These are phyloP conservation scores for Platyrinchus mystaceus DNA, from an alignment of 2,797 vertebrate genomes.

Conservation along the genomic window DNA sequence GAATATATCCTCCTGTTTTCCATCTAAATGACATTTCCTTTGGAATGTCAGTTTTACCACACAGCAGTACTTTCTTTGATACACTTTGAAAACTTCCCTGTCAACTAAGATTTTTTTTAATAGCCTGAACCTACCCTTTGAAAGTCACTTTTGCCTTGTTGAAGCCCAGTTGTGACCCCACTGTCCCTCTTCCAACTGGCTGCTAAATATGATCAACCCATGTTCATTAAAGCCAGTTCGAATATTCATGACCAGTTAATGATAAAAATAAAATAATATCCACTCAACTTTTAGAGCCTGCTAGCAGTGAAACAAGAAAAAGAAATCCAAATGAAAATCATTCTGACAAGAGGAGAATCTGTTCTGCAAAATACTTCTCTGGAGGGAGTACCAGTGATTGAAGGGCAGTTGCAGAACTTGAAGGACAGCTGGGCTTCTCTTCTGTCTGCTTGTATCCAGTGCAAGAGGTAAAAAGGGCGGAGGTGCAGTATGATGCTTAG, in stretches of 20 bases:
- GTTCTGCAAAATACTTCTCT: constrained; percentile 93
- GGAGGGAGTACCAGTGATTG: constrained; percentile 87
- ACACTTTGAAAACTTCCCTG: not conserved
- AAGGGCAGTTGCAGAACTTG: constrained; percentile 89
- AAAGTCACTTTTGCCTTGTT: not conserved
- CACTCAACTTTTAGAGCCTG: constrained; percentile 77
- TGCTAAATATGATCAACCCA: not conserved
- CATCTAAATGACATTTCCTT: not conserved
- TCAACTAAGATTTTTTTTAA: not conserved
- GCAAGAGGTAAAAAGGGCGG: constrained; percentile 86
- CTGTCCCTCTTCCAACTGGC: not conserved
- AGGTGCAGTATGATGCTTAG: not conserved
- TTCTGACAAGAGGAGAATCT: constrained; percentile 90
- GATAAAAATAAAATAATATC: not conserved
- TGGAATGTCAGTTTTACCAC: not conserved
- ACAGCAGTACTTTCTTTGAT: not conserved
- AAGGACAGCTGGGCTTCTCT: constrained; percentile 93
- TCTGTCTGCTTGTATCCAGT: constrained; percentile 89
- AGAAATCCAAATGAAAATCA: constrained; percentile 96
- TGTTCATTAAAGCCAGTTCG: not conserved
- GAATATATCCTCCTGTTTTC: not conserved
- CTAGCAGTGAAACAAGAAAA: constrained; percentile 91
- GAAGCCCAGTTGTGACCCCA: not conserved
- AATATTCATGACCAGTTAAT: not conserved
- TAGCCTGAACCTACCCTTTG: not conserved